A percentile compares a stretch with the other conserved stretches of the same genome.
Evolutionary conservation across 2,113 vertebrate genomes (phyloP).

Genomic region (Cochlearius cochlearius): DNA sequence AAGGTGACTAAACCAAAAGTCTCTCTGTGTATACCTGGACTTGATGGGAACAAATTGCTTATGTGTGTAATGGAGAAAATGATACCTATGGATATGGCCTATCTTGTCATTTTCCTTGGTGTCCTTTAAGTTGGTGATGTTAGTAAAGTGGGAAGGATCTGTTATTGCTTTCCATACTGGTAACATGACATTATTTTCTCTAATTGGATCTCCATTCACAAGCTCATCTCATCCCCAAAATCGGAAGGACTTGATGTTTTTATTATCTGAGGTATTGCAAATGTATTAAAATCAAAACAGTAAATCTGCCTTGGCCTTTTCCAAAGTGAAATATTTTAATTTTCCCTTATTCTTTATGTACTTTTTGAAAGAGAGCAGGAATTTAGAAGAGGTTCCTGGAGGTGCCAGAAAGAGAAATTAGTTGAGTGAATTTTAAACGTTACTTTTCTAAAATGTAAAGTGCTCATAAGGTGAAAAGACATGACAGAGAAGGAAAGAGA

Average conservation of each 20-base stretch:
- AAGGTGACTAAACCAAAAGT: not conserved
- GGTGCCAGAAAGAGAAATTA: not conserved
- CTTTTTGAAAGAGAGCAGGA: not conserved
- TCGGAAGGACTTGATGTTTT: not conserved
- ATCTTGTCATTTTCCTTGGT: not conserved
- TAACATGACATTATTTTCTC: not conserved
- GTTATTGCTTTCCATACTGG: not conserved
- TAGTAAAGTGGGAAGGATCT: not conserved
- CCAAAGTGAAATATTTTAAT: not conserved
- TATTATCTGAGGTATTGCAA: not conserved
- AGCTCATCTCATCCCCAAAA: not conserved
- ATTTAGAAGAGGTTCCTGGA: not conserved
- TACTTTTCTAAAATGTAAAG: not conserved
- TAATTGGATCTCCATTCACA: not conserved
- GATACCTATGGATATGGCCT: fast-evolving
- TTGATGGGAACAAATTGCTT: not conserved
- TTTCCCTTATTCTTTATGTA: not conserved
- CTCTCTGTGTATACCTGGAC: not conserved
- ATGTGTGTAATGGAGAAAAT: not conserved
- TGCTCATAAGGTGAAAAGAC: not conserved
- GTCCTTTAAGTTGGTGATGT: not conserved
- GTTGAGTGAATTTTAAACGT: not conserved
- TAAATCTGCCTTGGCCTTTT: not conserved
- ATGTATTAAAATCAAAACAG: not conserved
- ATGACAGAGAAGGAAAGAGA: not conserved